These are phyloP conservation scores for Heliangelus exortis DNA, from an alignment of 2,797 vertebrate species.

Conservation along the genomic window DNA sequence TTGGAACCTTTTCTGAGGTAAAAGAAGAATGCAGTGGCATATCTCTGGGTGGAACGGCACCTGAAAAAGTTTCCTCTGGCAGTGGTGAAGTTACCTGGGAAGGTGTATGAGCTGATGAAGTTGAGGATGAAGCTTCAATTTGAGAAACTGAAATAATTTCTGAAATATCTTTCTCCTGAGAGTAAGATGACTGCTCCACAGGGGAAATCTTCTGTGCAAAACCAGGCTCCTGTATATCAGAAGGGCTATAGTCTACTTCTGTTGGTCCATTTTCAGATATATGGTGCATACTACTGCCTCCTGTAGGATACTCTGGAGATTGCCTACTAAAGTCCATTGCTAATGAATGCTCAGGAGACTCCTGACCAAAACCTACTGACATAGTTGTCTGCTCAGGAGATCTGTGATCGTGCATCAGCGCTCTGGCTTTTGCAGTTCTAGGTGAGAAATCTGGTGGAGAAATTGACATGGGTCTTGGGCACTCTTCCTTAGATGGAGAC, in stretches of 20 bases:
- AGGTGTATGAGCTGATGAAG: slow-evolving; percentile 91
- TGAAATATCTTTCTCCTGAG: slow-evolving; percentile 86
- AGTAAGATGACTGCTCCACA: slow-evolving; percentile 82
- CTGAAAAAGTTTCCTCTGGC: slow-evolving; percentile 79
- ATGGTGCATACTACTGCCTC: slow-evolving; percentile 77
- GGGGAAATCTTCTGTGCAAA: slow-evolving; percentile 76
- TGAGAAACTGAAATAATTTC: slow-evolving; percentile 88
- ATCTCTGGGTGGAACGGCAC: slow-evolving; percentile 78
- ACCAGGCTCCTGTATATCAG: slow-evolving; percentile 81
- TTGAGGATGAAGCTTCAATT: slow-evolving; percentile 92
- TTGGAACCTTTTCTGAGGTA: slow-evolving; percentile 77
- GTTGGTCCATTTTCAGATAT: slow-evolving; percentile 95
- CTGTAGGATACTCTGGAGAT: slow-evolving; percentile 88
- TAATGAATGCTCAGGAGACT: slow-evolving; percentile 94
- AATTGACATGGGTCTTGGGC: slow-evolving; percentile 96
- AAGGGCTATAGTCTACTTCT: slow-evolving; percentile 93
- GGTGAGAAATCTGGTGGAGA: slow-evolving; percentile 94
- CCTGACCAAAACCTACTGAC: slow-evolving; percentile 90
- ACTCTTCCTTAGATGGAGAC: slow-evolving; percentile 93
- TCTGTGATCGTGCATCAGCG: slow-evolving; percentile 83
- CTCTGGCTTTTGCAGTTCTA: slow-evolving; percentile 86
- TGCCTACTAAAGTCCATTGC: slow-evolving; percentile 93
- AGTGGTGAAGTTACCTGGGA: slow-evolving; percentile 86
- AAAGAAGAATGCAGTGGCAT: slow-evolving; percentile 80
- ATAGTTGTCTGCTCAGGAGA: slow-evolving; percentile 91